phyloP scores from a whole-genome alignment of 2,888 invertebrate genomes.

The Holacanthella duospinosa region DNA sequence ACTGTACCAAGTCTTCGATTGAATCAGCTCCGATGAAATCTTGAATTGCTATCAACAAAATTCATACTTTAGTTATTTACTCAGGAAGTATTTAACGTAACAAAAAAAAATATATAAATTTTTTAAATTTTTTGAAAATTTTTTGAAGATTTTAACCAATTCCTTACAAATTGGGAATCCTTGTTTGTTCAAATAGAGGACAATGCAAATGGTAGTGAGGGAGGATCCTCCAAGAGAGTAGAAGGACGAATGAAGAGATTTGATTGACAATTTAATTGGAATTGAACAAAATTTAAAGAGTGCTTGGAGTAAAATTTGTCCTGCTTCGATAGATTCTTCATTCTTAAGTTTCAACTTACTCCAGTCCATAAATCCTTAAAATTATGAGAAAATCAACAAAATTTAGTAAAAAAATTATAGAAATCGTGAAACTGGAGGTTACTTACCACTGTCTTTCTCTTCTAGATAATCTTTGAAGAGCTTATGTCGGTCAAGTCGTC shows the following conservation, averaged over 20 bases:
- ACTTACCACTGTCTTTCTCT: not conserved
- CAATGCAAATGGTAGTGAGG: slow-evolving; percentile 69
- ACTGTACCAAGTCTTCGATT: not conserved
- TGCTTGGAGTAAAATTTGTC: slow-evolving; percentile 61
- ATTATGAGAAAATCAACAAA: not conserved
- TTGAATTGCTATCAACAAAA: slow-evolving; percentile 8
- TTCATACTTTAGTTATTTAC: too few species aligned
- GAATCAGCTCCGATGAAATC: slow-evolving; percentile 14
- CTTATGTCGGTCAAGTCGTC: slow-evolving; percentile 72
- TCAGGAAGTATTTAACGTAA: too few species aligned
- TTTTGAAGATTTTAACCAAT: too few species aligned
- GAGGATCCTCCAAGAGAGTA: slow-evolving; percentile 78
- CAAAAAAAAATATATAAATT: not conserved
- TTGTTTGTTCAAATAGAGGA: slow-evolving; percentile 39
- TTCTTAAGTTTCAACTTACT: slow-evolving; percentile 45
- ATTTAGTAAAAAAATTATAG: not conserved
- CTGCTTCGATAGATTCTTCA: slow-evolving; percentile 49
- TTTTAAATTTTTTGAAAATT: not conserved
- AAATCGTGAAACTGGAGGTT: not conserved
- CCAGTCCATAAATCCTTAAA: not conserved
- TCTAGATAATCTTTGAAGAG: slow-evolving; percentile 46
- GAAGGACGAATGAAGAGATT: slow-evolving; percentile 60
- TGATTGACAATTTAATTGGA: slow-evolving; percentile 49
- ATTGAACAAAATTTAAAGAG: slow-evolving; percentile 53
- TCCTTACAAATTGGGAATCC: slow-evolving; percentile 3